Evolutionary conservation across 2,888 invertebrate species (phyloP).

Genomic region (Heliconius ismenius): DNA sequence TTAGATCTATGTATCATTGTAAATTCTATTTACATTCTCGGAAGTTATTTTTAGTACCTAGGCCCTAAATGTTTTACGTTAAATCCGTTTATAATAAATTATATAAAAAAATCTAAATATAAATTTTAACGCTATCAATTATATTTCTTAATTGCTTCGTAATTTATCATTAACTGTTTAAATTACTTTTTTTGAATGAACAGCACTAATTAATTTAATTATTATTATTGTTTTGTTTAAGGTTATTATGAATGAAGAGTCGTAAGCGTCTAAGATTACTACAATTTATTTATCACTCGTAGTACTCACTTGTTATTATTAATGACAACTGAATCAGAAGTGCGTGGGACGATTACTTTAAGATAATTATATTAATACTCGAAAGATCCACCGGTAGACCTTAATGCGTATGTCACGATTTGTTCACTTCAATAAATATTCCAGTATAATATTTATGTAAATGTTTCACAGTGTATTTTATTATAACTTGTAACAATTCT

Average conservation of each 20-base stretch:
- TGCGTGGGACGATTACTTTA: constrained; percentile 39
- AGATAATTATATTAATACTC: constrained; percentile 26
- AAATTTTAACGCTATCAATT: neutral
- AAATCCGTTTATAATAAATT: neutral
- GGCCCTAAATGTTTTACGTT: constrained; percentile 13
- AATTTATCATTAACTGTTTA: neutral
- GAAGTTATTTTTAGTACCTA: constrained; percentile 27
- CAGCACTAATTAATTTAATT: neutral
- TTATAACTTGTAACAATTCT: constrained; percentile 47
- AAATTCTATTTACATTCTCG: constrained; percentile 27
- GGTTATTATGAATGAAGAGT: constrained; percentile 24
- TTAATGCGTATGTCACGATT: constrained; percentile 35
- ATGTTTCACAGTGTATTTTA: constrained; percentile 43
- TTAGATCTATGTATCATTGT: constrained; percentile 27
- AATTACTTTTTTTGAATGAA: neutral
- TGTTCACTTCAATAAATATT: constrained; percentile 23
- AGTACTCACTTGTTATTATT: constrained; percentile 34
- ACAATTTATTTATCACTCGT: constrained; percentile 35
- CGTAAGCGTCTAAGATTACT: constrained; percentile 33
- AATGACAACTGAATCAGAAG: constrained; percentile 34
- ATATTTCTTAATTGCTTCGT: neutral
- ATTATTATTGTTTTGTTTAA: neutral
- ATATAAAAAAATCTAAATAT: neutral
- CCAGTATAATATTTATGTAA: constrained; percentile 22
- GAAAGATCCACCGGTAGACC: constrained; percentile 24